Conservation (phyloP, 2,113 vertebrate genomes). For the Carollia perspicillata region DNA sequence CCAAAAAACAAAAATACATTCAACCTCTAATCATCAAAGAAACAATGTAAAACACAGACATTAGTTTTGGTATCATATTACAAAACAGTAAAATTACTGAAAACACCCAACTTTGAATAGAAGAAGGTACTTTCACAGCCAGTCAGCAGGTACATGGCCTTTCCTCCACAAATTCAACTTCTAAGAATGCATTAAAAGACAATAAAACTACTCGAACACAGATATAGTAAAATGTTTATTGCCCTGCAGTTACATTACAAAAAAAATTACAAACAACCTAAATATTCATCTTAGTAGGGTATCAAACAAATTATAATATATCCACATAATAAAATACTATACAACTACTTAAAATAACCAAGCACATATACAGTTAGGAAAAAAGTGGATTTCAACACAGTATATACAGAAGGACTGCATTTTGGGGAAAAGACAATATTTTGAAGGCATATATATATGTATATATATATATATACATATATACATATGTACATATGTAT, state of each 20-base stretch:
- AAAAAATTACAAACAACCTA: background rate
- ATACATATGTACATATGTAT: too few relatives aligned
- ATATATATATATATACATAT: too few relatives aligned
- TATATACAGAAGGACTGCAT: background rate
- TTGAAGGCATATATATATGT: background rate
- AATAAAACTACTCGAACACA: background rate
- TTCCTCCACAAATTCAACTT: conserved; percentile 1
- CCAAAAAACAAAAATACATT: background rate
- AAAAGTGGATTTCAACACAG: background rate
- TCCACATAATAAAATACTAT: background rate
- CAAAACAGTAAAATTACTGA: conserved; percentile 6
- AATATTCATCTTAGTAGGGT: background rate
- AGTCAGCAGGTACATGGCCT: background rate
- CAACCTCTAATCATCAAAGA: conserved; percentile 13
- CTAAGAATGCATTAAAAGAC: background rate
- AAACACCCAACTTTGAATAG: background rate
- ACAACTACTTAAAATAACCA: background rate
- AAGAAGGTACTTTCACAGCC: background rate
- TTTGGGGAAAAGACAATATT: background rate
- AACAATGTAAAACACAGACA: background rate
- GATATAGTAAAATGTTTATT: background rate
- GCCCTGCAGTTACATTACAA: background rate
- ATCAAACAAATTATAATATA: background rate
- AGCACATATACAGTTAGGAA: background rate
- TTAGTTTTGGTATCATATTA: background rate